Conservation (phyloP, 53 echinoderm and acorn worm species). For the Luidia sarsii region DNA sequence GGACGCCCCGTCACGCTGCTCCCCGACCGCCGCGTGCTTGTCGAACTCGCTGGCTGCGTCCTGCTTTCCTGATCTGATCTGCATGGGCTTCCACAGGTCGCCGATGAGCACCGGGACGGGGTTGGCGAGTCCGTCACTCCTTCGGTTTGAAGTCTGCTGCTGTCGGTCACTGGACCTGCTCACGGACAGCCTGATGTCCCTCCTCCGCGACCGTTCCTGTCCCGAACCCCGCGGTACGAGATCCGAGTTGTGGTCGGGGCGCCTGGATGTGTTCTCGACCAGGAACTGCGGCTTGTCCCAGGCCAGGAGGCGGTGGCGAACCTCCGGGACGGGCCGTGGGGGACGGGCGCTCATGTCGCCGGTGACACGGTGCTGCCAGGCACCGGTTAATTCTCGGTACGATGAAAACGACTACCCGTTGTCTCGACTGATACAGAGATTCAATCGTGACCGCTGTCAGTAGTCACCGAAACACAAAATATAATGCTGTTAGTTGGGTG, state of each 20-base stretch:
- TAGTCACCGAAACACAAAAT: no score
- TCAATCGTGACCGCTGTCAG: no score
- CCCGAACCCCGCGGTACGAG: background rate
- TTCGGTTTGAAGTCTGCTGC: background rate
- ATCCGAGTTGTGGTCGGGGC: background rate
- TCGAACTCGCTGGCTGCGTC: background rate
- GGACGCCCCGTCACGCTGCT: background rate
- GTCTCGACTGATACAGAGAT: no score
- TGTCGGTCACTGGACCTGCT: background rate
- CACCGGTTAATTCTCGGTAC: no score
- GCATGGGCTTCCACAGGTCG: constrained; percentile 27
- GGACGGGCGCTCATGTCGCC: constrained; percentile 6
- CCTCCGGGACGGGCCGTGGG: constrained; percentile 6
- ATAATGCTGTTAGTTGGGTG: no score
- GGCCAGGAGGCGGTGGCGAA: constrained; percentile 20
- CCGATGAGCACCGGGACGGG: background rate
- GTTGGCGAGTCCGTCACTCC: background rate
- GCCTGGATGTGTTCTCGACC: background rate
- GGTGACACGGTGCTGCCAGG: no score
- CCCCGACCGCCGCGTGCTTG: background rate
- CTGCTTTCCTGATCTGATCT: background rate
- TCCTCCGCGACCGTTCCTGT: background rate
- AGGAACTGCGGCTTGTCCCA: constrained; percentile 36
- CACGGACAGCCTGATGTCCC: constrained; percentile 7
- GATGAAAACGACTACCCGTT: no score